These are phyloP conservation scores for Cydia amplana DNA, from an alignment of 1,140 invertebrate species.

Conservation along the genomic window DNA sequence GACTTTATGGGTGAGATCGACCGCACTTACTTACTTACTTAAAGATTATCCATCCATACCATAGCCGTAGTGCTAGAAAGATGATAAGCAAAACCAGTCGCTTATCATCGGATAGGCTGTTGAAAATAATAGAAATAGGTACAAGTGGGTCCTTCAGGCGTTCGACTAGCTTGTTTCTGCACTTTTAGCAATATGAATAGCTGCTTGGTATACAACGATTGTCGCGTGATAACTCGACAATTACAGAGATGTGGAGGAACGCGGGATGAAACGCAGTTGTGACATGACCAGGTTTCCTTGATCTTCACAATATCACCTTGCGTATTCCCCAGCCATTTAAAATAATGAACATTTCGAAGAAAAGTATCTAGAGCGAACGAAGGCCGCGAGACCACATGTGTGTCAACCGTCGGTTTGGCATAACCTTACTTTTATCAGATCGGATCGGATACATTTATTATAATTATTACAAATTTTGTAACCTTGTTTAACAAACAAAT, in stretches of 20 bases:
- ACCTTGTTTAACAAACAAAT: constrained; percentile 10
- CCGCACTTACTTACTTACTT: too few species aligned
- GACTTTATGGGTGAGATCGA: too few species aligned
- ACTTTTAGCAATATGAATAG: not conserved
- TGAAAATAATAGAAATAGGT: too few species aligned
- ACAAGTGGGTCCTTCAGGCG: not conserved
- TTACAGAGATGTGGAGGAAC: constrained; percentile 1
- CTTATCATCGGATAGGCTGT: too few species aligned
- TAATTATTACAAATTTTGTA: constrained; percentile 2
- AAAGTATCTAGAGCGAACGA: not conserved
- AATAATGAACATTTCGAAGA: not conserved
- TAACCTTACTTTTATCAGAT: constrained; percentile 22
- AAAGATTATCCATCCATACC: too few species aligned
- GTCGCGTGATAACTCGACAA: constrained; percentile 4
- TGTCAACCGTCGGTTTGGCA: constrained; percentile 9
- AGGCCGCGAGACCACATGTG: constrained; percentile 14
- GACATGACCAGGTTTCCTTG: not conserved
- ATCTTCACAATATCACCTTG: constrained; percentile 2
- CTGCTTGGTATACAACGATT: not conserved
- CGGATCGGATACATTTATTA: constrained; percentile 19
- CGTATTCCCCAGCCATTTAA: not conserved
- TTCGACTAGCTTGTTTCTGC: not conserved
- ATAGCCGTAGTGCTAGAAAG: too few species aligned
- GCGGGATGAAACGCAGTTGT: not conserved
- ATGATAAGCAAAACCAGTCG: too few species aligned